phyloP scores from a whole-genome alignment of 2,797 vertebrate genomes.

The Malacoctenus gilli region DNA sequence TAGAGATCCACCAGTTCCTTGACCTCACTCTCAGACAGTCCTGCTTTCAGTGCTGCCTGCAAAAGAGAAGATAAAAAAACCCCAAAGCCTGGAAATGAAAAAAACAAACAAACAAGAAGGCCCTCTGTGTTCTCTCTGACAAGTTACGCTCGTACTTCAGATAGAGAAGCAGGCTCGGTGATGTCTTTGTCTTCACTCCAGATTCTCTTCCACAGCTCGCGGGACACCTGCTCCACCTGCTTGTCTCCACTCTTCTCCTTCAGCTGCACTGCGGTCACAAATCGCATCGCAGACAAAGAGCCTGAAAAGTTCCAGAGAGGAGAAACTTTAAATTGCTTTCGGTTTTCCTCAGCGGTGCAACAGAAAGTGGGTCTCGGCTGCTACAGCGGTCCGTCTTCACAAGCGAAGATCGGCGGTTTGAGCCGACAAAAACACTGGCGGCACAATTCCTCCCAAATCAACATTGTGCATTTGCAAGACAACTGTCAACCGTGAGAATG shows the following conservation, averaged over 20 bases:
- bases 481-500: too few species aligned
- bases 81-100: neutral
- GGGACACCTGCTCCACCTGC: slow-evolving; percentile 86
- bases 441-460: too few species aligned
- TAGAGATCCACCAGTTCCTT: slow-evolving; percentile 75
- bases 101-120: neutral
- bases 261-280: slow-evolving; percentile 84
- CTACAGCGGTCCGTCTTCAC: too few species aligned
- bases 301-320: slow-evolving; percentile 65
- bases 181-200: slow-evolving; percentile 91
- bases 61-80: neutral
- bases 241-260: slow-evolving; percentile 60
- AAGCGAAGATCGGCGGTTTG: too few species aligned
- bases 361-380: too few species aligned
- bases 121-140: too few species aligned
- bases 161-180: slow-evolving; percentile 74
- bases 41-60: slow-evolving; percentile 87
- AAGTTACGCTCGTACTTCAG: slow-evolving; percentile 62
- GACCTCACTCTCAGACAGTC: slow-evolving; percentile 78
- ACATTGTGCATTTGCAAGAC: too few species aligned
- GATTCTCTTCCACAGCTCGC: slow-evolving; percentile 90
- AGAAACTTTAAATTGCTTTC: neutral
- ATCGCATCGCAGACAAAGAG: slow-evolving; percentile 87
- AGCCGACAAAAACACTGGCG: too few species aligned
- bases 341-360: neutral